A percentile compares a stretch with the other conserved stretches of the same genome.
Conservation (phyloP, 2,888 invertebrate genomes). For the Electrophaes corylata region DNA sequence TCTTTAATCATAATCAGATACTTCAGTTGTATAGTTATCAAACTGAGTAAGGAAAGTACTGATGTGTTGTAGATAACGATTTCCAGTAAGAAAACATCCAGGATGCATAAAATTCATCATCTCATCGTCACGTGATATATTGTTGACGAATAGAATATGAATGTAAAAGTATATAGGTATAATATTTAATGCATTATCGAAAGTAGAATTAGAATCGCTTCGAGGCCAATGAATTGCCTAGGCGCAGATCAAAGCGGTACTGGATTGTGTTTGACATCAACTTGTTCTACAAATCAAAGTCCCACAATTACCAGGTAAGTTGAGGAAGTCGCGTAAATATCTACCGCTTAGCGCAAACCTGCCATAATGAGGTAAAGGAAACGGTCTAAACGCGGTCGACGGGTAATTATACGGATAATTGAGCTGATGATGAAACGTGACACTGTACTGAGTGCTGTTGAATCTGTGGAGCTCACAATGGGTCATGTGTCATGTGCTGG, state of each 20-base stretch:
- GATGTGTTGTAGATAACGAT: too few relatives aligned
- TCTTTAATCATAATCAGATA: too few relatives aligned
- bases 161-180: too few relatives aligned
- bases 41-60: too few relatives aligned
- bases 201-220: too few relatives aligned
- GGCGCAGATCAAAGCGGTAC: neutral
- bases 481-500: slow-evolving; percentile 49
- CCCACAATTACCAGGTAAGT: slow-evolving; percentile 15
- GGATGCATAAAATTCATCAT: too few relatives aligned
- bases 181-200: too few relatives aligned
- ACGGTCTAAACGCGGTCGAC: slow-evolving; percentile 50
- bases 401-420: slow-evolving; percentile 69
- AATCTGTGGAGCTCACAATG: slow-evolving; percentile 56
- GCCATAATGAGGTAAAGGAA: slow-evolving; percentile 37
- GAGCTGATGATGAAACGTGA: slow-evolving; percentile 58
- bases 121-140: too few relatives aligned
- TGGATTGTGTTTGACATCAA: neutral
- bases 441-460: slow-evolving; percentile 4
- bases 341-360: slow-evolving; percentile 29
- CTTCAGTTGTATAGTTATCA: too few relatives aligned
- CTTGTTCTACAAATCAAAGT: slow-evolving; percentile 11
- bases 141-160: too few relatives aligned
- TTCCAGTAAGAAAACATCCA: too few relatives aligned
- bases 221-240: too few relatives aligned
- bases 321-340: slow-evolving; percentile 27